A percentile compares a stretch with the other conserved stretches of the same genome.
These are phyloP conservation scores for Gymnocypris eckloni DNA, from an alignment of 2,797 vertebrate genomes.

Conservation along the genomic window DNA sequence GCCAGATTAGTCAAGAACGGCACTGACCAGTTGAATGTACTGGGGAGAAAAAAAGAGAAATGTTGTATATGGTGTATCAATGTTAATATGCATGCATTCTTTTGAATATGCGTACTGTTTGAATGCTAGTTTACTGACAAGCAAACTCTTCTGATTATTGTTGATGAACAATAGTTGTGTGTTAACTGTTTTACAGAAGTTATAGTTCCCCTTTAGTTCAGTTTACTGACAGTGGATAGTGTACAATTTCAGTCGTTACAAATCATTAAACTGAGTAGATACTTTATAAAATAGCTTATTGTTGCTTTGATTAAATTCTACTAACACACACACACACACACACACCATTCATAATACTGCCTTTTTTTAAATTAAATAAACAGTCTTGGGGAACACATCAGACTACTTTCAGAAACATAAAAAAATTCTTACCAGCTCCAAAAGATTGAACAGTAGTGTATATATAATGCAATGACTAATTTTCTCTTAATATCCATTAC, in stretches of 20 bases:
- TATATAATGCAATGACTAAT: background rate
- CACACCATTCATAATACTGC: no score
- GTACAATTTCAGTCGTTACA: background rate
- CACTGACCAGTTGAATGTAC: slow-evolving; percentile 96
- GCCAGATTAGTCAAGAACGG: slow-evolving; percentile 93
- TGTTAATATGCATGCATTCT: background rate
- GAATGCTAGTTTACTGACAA: background rate
- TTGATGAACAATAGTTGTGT: background rate
- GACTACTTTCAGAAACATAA: background rate
- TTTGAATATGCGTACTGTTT: background rate
- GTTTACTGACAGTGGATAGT: background rate
- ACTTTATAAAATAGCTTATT: no score
- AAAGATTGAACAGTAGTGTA: background rate
- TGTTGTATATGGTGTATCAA: background rate
- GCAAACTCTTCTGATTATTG: background rate
- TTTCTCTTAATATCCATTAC: background rate
- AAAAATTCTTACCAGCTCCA: background rate
- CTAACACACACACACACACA: no score
- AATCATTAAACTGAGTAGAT: no score
- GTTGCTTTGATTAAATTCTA: no score
- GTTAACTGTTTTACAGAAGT: background rate
- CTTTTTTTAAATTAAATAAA: no score
- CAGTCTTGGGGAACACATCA: background rate
- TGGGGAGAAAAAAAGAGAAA: slow-evolving; percentile 66
- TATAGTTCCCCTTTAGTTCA: background rate